These are phyloP conservation scores for Phrynosoma platyrhinos DNA, from an alignment of 2,113 vertebrate genomes.

Conservation along the genomic window DNA sequence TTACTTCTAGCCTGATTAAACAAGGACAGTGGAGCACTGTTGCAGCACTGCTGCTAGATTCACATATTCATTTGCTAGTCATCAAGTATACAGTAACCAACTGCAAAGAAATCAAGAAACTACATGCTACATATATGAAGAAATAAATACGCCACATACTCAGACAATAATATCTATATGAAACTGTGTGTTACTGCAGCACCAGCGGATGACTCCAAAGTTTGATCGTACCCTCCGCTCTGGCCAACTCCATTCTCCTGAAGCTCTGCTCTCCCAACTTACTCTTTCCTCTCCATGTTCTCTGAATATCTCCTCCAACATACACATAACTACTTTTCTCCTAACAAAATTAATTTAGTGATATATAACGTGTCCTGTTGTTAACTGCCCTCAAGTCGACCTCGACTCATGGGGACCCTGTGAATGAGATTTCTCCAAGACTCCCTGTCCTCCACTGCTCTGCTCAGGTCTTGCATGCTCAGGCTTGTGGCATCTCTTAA, in stretches of 20 bases:
- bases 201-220: background rate
- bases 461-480: too few relatives aligned
- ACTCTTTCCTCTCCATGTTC: background rate
- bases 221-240: background rate
- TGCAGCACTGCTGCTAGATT: background rate
- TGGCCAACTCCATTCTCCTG: background rate
- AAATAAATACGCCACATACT: background rate
- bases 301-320: background rate
- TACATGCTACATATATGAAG: background rate
- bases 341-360: too few relatives aligned
- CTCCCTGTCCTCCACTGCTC: too few relatives aligned
- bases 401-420: too few relatives aligned
- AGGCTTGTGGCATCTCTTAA: too few relatives aligned
- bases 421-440: too few relatives aligned
- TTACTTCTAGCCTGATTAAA: constrained; percentile 2
- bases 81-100: background rate
- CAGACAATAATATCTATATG: background rate
- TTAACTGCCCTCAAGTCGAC: too few relatives aligned
- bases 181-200: background rate
- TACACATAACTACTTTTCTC: background rate
- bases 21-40: background rate
- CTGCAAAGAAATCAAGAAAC: background rate
- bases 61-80: background rate
- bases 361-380: too few relatives aligned
- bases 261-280: background rate